phyloP scores from a whole-genome alignment of 2,888 invertebrate species.

The Heterodera filipjevi region DNA sequence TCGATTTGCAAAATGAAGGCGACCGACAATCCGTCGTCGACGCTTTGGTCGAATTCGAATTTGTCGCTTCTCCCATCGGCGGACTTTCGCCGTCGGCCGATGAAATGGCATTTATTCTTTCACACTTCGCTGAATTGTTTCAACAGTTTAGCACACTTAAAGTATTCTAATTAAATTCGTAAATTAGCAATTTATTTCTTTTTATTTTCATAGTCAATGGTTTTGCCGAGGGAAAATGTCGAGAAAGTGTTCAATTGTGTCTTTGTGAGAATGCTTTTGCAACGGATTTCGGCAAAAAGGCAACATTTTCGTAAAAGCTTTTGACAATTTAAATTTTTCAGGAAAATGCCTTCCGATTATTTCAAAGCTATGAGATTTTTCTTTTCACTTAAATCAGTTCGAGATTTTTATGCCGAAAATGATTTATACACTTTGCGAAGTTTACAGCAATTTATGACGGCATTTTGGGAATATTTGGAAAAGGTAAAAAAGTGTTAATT shows the following conservation, averaged over 20 bases:
- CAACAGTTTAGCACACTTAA: background rate
- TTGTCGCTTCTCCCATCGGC: background rate
- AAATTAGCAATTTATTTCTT: background rate
- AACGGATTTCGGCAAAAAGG: background rate
- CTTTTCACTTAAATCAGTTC: conserved; percentile 35
- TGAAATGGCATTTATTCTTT: conserved; percentile 7
- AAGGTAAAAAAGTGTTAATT: conserved; percentile 18
- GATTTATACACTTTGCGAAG: conserved; percentile 44
- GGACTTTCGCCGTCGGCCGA: background rate
- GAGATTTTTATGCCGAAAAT: conserved; percentile 30
- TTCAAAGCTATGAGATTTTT: conserved; percentile 41
- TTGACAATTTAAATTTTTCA: conserved; percentile 18
- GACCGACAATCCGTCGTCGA: background rate
- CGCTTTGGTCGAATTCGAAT: background rate
- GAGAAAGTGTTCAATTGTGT: background rate
- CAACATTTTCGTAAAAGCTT: background rate
- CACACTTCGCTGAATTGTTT: background rate
- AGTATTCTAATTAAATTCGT: background rate
- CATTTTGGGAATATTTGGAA: conserved; percentile 38
- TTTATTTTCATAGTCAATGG: background rate
- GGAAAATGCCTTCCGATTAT: conserved; percentile 35
- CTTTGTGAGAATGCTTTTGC: background rate
- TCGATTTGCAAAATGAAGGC: background rate
- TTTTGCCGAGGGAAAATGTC: background rate
- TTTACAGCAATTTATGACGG: conserved; percentile 35